Conservation (phyloP, 2,113 vertebrate genomes). For the Platycercus adscitus region DNA sequence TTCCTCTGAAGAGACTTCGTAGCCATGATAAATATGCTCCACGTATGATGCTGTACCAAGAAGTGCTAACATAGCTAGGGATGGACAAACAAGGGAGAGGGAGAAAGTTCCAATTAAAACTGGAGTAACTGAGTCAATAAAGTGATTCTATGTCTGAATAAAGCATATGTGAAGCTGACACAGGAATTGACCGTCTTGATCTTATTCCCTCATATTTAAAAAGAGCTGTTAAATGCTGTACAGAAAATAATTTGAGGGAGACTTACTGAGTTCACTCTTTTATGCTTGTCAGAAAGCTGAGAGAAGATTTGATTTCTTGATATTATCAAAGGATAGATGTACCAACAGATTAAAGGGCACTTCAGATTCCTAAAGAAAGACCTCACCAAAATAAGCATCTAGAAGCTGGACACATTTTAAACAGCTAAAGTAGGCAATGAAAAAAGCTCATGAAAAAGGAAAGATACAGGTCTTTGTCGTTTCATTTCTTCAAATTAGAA, state of each 20-base stretch:
- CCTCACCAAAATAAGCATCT: neutral
- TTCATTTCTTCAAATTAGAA: neutral
- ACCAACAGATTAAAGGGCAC: neutral
- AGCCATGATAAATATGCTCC: neutral
- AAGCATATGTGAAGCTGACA: neutral
- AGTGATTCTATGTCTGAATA: neutral
- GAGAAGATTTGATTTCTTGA: neutral
- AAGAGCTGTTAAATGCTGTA: neutral
- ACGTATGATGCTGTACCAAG: neutral
- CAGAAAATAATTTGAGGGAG: neutral
- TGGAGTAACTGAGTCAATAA: neutral
- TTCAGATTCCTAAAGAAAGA: neutral
- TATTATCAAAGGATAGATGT: neutral
- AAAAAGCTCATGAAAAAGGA: neutral
- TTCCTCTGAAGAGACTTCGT: neutral
- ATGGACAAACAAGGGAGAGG: neutral
- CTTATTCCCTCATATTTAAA: neutral
- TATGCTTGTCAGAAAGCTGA: neutral
- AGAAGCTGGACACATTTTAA: neutral
- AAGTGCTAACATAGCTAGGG: neutral
- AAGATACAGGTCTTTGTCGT: neutral
- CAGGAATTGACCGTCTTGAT: neutral
- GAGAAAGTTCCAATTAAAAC: neutral
- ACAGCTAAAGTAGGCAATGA: neutral
- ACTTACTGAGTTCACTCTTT: neutral